Evolutionary conservation across 2,113 vertebrate species (phyloP), one percentile per base, ranked within the genome.

Genomic region (Elephas maximus): DNA sequence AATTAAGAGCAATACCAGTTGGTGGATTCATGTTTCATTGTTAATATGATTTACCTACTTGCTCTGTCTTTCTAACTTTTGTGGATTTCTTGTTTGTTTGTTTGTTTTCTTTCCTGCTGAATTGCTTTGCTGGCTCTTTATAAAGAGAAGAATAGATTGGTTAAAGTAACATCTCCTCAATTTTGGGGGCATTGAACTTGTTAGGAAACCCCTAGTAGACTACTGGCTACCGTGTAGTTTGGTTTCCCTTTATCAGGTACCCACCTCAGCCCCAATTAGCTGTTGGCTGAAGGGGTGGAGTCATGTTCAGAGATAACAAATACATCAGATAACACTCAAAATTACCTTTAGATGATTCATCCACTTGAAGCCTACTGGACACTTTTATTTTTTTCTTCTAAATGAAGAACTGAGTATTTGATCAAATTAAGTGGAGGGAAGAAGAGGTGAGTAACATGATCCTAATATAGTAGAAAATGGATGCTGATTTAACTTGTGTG

Each of bases 401-500:
- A 51, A 80, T 28, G 23, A 74, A 8, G 26, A 94, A 73, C 26
- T 94, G 26, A 77, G 41, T 26, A 69, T 93, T 80, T 98, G 96
- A 93, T 97, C 92, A 97, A 95, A 97, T 97, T 96, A 98, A 97
- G 95, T 98, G 90, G 84, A 94, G 17, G 90, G 97, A 97, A 82
- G 89, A 85, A 96, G 41, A 96, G 88, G 91, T 86, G 96, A 97
- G 93, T 79, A 44, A 65, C 6, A 10, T 51, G 4, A 26, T 79
- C 73, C 33, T 94, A 93, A 91, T 95, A 83, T 80, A 79, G 92
- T 98, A 93, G 84, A 97, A 98, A 98, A 96, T 96, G 93, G 91
- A 97, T 97, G 96, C 95, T 97, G 84, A 96, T 98, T 98, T 96
- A 96, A 97, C 92, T 92, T 91, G 67, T 78, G 84, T 96, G 93